Conservation (phyloP, 1,140 invertebrate species). For the Bombus confusus region DNA sequence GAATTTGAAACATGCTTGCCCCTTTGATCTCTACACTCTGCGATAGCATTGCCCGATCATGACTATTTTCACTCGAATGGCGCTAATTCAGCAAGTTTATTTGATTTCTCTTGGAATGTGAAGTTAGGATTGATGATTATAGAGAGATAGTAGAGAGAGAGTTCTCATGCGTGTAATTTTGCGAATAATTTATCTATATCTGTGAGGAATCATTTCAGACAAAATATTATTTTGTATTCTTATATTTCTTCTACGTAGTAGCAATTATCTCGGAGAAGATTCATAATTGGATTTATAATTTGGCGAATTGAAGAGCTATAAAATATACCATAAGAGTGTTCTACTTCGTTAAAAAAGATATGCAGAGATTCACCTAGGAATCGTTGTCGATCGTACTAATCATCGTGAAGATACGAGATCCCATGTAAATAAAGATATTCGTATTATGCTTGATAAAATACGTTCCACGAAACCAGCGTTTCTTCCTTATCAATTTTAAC, state of each 20-base stretch:
- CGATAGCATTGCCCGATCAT: not conserved
- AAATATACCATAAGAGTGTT: too few relatives aligned
- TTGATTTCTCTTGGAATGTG: not conserved
- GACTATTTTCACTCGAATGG: not conserved
- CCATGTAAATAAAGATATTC: not conserved
- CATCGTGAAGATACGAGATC: not conserved
- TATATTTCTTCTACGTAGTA: not conserved
- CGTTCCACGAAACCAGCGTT: not conserved
- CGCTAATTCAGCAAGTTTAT: not conserved
- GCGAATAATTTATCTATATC: not conserved
- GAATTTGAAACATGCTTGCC: not conserved
- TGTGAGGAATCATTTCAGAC: not conserved
- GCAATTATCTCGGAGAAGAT: not conserved
- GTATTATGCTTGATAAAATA: not conserved
- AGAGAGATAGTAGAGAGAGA: not conserved
- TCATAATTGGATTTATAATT: not conserved
- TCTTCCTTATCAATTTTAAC: slow-evolving; percentile 22
- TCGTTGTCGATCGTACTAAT: not conserved
- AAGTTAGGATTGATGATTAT: not conserved
- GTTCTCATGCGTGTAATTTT: not conserved
- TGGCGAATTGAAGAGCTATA: not conserved
- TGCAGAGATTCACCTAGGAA: not conserved
- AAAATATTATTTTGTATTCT: not conserved
- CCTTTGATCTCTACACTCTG: not conserved
- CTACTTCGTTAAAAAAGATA: not conserved